Evolutionary conservation across 2,113 vertebrate genomes (phyloP), one percentile per base, ranked within the genome.

Genomic region (Phocoena phocoena): DNA sequence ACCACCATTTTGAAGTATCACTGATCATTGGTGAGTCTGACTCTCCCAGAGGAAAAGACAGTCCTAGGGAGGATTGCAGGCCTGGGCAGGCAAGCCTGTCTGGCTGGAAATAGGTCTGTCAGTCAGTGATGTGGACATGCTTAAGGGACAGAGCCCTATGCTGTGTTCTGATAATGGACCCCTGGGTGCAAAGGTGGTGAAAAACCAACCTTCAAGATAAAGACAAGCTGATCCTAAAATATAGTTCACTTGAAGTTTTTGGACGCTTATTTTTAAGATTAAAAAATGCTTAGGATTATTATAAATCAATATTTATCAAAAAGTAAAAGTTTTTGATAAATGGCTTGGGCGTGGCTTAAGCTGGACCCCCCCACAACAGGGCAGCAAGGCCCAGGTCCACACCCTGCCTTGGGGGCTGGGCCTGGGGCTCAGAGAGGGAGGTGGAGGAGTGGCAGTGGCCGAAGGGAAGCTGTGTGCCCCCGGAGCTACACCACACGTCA

Each of bases 301-400:
- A 71, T 84, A 94, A 97, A 74, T 97, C 89, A 95, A 0, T 97
- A 98, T 97, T 98, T 97, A 97, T 97, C 88, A 94, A 53, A 12
- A 88, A 88, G 74, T 55, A 36, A 81, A 62, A 83, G 1, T 50
- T 50, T 50, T 50, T 15, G 13, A 50, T 50, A 13, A 65, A 15
- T 31, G 26, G 62, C 28, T 31, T 14, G 63, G 12, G 12, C 28
- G 13, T 15, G 11, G 63, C 63, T 65, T 65, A 26, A 13, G 63
- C 60, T 26, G 15, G 62, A 3, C 55, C 6, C 53, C 53, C 53
- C 36, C 36, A 0, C 20, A 26, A 1, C 2, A 70, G 70, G 62
- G 28, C 68, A 77, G 28, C 68, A 68, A 73, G 71, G 28, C 47
- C 5, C 62, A 38, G n/a, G 17, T 41, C 55, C 50, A 7, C 5